These are phyloP conservation scores for Machaerirhynchus nigripectus DNA, from an alignment of 2,113 vertebrate genomes.

Conservation along the genomic window DNA sequence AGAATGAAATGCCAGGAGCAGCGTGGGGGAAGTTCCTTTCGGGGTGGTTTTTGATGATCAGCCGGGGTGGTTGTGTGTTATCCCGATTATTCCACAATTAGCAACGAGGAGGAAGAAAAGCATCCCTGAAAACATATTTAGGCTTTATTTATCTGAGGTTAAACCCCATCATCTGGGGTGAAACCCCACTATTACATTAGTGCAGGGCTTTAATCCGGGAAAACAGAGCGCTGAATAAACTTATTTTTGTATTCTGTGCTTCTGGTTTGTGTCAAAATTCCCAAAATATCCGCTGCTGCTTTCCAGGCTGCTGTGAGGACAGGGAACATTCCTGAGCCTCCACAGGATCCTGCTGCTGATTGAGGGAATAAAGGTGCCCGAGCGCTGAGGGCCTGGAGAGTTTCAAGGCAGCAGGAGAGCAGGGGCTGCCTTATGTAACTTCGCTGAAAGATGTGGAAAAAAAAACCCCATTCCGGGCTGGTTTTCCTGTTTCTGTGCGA, in stretches of 20 bases:
- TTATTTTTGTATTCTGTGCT: fast-evolving
- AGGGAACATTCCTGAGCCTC: neutral
- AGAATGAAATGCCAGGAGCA: fast-evolving
- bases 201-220: fast-evolving
- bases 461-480: neutral
- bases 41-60: neutral
- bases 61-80: neutral
- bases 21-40: neutral
- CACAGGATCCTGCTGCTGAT: neutral
- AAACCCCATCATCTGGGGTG: neutral
- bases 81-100: neutral
- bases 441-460: neutral
- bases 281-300: neutral
- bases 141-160: neutral
- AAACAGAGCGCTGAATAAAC: fast-evolving
- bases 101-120: neutral
- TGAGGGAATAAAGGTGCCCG: neutral
- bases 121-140: neutral
- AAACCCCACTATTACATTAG: fast-evolving
- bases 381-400: neutral
- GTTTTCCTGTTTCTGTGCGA: neutral
- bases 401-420: neutral
- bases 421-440: neutral
- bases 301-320: neutral
- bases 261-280: neutral